Evolutionary conservation across 1,140 invertebrate species (phyloP).

Genomic region (Meloidogyne floridensis): DNA sequence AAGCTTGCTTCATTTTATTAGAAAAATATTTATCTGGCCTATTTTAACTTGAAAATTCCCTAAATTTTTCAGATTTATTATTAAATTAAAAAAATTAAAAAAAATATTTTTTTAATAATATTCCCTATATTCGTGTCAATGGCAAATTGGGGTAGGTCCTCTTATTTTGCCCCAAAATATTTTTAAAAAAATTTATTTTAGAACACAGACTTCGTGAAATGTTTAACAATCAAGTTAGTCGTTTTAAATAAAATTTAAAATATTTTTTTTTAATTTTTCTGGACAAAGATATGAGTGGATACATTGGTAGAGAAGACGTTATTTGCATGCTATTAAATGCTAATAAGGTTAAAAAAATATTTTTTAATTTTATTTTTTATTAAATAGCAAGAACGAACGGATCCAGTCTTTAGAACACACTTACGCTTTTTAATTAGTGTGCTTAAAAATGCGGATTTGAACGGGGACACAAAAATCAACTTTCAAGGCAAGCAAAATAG

Average conservation of each 20-base stretch:
- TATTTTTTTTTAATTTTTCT: not conserved
- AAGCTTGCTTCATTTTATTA: too few relatives aligned
- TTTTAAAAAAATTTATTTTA: not conserved
- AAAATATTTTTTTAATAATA: not conserved
- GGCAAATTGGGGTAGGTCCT: conserved; percentile 25
- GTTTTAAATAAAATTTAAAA: not conserved
- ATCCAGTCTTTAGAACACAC: conserved; percentile 64
- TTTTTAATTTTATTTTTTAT: not conserved
- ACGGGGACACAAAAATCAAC: conserved; percentile 65
- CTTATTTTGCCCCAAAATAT: not conserved
- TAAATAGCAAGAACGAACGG: conserved; percentile 54
- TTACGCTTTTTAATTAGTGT: conserved; percentile 63
- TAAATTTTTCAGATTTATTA: too few relatives aligned
- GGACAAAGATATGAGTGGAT: conserved; percentile 60
- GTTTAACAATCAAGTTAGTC: conserved; percentile 48
- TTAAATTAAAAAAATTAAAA: too few relatives aligned
- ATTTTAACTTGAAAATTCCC: too few relatives aligned
- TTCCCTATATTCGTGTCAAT: not conserved
- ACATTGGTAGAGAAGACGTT: conserved; percentile 55
- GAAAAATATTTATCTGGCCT: too few relatives aligned
- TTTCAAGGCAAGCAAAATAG: conserved; percentile 63
- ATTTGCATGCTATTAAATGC: conserved; percentile 55
- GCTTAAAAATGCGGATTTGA: conserved; percentile 64
- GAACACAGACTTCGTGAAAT: conserved; percentile 59
- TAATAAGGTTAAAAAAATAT: conserved; percentile 44